These are phyloP conservation scores for Rhinolophus ferrumequinum DNA, from an alignment of 2,113 vertebrate genomes.

Conservation along the genomic window DNA sequence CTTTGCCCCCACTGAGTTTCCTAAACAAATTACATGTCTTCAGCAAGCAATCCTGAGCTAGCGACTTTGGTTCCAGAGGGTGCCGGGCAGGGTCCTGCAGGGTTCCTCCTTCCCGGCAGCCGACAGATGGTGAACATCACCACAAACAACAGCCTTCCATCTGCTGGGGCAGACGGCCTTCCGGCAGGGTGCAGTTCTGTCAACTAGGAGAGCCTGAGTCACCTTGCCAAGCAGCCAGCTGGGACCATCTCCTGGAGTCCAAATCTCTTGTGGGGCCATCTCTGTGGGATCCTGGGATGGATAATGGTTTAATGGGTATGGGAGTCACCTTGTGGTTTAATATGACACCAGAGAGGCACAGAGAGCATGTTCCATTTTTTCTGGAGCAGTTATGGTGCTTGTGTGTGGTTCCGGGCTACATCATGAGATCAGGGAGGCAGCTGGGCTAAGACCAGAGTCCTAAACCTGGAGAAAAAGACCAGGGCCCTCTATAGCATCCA, in stretches of 20 bases:
- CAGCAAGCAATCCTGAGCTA: background rate
- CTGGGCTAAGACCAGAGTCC: background rate
- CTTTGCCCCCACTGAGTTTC: background rate
- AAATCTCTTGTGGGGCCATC: background rate
- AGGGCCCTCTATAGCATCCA: background rate
- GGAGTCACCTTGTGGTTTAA: background rate
- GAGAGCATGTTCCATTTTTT: background rate
- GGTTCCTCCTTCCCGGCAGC: background rate
- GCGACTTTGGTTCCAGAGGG: background rate
- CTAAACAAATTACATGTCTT: background rate
- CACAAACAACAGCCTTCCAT: conserved; percentile 18
- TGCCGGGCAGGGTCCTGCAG: background rate
- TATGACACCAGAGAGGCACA: background rate
- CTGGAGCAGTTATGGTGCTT: background rate
- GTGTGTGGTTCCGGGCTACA: background rate
- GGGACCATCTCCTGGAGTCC: background rate
- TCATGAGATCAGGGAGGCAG: background rate
- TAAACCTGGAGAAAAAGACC: background rate
- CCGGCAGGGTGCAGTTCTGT: conserved; percentile 2
- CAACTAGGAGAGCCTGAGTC: background rate
- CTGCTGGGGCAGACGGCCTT: conserved; percentile 54
- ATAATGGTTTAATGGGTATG: background rate
- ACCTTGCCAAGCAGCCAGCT: background rate
- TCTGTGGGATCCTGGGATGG: background rate
- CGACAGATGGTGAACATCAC: conserved; percentile 48